These are phyloP conservation scores for Zygogramma bicolorata DNA, from an alignment of 2,888 invertebrate species.

Conservation along the genomic window DNA sequence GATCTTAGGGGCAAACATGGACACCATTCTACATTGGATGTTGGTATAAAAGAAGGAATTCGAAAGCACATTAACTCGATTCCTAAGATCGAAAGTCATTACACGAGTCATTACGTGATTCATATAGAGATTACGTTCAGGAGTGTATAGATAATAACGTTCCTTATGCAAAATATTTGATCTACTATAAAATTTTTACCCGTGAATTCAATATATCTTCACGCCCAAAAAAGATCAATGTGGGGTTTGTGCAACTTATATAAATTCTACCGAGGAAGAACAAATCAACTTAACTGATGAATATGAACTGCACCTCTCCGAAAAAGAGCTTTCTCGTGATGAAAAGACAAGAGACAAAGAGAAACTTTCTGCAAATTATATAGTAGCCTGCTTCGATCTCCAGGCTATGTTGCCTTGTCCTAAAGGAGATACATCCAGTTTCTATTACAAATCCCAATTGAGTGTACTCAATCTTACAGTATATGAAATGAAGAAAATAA, in stretches of 20 bases:
- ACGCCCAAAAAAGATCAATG: slow-evolving; percentile 19
- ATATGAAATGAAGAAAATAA: too few species aligned
- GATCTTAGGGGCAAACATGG: slow-evolving; percentile 1
- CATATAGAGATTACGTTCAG: slow-evolving; percentile 14
- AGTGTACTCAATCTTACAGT: too few species aligned
- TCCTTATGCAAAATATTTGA: slow-evolving; percentile 15
- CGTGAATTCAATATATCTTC: slow-evolving; percentile 6
- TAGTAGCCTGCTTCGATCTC: too few species aligned
- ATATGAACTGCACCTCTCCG: slow-evolving; percentile 13
- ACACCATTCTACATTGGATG: neutral
- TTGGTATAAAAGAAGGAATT: neutral
- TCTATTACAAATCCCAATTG: too few species aligned
- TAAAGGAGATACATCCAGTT: too few species aligned
- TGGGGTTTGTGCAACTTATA: slow-evolving; percentile 13
- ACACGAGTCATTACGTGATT: neutral
- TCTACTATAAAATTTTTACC: slow-evolving; percentile 15
- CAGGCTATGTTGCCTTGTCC: too few species aligned
- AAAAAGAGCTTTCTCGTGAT: slow-evolving; percentile 15
- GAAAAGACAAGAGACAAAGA: slow-evolving; percentile 10
- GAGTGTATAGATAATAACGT: slow-evolving; percentile 9
- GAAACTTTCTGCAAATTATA: neutral
- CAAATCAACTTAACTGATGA: slow-evolving; percentile 10
- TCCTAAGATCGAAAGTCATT: neutral
- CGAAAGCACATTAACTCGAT: neutral
- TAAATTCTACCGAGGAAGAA: neutral